These are phyloP conservation scores for Stenotaenia linearis DNA, from an alignment of 2,888 invertebrate genomes.

Conservation along the genomic window DNA sequence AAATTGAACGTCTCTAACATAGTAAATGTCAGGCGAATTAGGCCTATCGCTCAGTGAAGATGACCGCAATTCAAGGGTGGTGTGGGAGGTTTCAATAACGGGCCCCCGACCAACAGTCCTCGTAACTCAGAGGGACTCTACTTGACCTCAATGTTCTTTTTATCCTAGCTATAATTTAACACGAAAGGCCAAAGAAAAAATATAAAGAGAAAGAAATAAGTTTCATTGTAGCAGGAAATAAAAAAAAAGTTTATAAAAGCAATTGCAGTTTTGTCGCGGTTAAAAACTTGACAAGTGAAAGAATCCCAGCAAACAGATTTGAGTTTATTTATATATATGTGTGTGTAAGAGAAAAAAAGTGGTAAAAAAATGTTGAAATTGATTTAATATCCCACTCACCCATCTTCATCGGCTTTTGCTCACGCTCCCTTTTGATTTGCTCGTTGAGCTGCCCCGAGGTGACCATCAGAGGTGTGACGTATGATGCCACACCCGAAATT, in stretches of 20 bases:
- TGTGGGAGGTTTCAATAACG: slow-evolving; percentile 27
- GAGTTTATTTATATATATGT: not conserved
- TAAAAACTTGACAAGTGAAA: not conserved
- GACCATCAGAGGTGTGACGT: slow-evolving; percentile 18
- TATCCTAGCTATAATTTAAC: slow-evolving; percentile 28
- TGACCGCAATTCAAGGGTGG: slow-evolving; percentile 11
- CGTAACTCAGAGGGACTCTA: slow-evolving; percentile 27
- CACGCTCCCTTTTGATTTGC: not conserved
- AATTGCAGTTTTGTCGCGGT: not conserved
- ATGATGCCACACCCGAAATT: slow-evolving; percentile 17
- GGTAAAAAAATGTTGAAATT: not conserved
- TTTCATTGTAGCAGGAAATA: not conserved
- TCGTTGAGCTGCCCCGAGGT: slow-evolving; percentile 12
- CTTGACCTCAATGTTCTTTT: slow-evolving; percentile 29
- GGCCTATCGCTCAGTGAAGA: slow-evolving; percentile 28
- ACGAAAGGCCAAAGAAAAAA: slow-evolving; percentile 11
- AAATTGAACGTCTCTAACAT: slow-evolving; percentile 21
- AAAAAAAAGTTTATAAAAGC: not conserved
- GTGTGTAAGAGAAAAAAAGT: not conserved
- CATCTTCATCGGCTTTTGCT: not conserved
- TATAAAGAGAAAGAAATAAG: not conserved
- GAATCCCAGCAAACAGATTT: not conserved
- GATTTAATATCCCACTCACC: not conserved
- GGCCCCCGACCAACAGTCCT: slow-evolving; percentile 1
- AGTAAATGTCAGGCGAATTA: slow-evolving; percentile 27